Percentiles rank a stretch among this genome's conserved stretches.
Conservation (phyloP, 2,888 invertebrate genomes). For the Nemoura dubitans region DNA sequence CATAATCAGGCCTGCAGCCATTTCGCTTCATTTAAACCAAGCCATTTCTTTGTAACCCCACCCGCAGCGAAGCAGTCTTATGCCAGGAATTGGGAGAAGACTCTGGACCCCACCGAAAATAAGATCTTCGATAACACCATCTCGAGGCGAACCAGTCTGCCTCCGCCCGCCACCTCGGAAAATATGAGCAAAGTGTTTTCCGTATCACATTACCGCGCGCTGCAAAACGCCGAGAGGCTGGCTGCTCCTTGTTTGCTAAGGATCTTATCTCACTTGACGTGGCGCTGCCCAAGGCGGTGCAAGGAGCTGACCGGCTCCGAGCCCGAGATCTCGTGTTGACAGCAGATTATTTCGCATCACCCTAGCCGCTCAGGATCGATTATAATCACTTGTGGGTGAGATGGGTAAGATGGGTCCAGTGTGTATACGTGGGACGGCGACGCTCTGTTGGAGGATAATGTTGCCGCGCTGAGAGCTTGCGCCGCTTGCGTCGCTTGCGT, state of each 20-base stretch:
- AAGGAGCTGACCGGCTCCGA: conserved; percentile 8
- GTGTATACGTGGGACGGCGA: background rate
- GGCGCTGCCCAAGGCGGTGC: background rate
- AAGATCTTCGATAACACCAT: background rate
- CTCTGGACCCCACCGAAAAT: background rate
- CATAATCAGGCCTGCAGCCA: too few species aligned
- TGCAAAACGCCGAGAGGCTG: background rate
- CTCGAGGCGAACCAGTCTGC: background rate
- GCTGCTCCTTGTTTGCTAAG: background rate
- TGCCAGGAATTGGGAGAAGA: background rate
- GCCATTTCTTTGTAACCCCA: too few species aligned
- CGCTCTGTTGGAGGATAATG: background rate
- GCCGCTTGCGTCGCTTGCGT: too few species aligned
- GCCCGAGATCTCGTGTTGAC: conserved; percentile 39
- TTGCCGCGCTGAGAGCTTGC: background rate
- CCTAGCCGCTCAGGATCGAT: conserved; percentile 42
- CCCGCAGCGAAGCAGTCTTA: too few species aligned
- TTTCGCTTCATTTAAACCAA: too few species aligned
- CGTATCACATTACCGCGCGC: background rate
- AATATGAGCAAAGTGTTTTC: background rate
- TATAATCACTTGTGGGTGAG: conserved; percentile 40
- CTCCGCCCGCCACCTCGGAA: background rate
- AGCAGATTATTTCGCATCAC: conserved; percentile 42
- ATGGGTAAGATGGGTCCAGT: too few species aligned
- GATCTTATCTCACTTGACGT: conserved; percentile 17